Evolutionary conservation across 2,113 vertebrate genomes (phyloP), one percentile per base, ranked within the genome.

Genomic region (Misgurnus mizolepis): DNA sequence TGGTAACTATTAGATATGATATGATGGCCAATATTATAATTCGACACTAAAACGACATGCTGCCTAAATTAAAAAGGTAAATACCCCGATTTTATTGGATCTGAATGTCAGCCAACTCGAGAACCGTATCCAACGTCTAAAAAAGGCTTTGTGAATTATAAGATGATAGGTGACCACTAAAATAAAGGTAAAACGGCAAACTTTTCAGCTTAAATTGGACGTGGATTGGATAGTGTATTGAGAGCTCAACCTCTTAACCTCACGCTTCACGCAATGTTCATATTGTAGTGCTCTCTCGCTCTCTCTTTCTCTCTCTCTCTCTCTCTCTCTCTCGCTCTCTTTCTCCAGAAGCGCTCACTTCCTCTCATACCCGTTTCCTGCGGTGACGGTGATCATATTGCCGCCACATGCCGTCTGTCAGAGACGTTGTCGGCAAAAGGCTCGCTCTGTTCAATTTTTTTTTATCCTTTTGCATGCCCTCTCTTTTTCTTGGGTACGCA

Each of bases 351-450:
- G 17, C 70, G 27, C 22, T 39, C 61, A 53, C 50, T 49, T 9
- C 73, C 72, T 73, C 66, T 84, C 66, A 62, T 49, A 3, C 62
- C 62, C 49, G 53, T 17, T 80, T 82, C 22, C 7, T 80, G 1
- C 0, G 18, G 41, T 53, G 67, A 64, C 0, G 8, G 64, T 34
- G 34, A 61, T 66, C 76, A 76, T 76, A 79, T 73, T 77, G 77
- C 73, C 43, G 71, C 67, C 82, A 80, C 82, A 82, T 71, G 79
- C 76, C 15, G n/a, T 18, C 5, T 41, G 61, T 82, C 43, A 49
- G 73, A 79, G 41, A 64, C 34, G 71, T 64, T 53, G 34, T 55
- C 41, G 34, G 41, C 61, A 49, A 73, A 67, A 70, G 49, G 40
- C 66, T 83, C 71, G 40, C 65, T 4, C 10, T 70, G 70, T 84